phyloP scores from a whole-genome alignment of 2,888 invertebrate genomes.

The Hydraecia micacea region DNA sequence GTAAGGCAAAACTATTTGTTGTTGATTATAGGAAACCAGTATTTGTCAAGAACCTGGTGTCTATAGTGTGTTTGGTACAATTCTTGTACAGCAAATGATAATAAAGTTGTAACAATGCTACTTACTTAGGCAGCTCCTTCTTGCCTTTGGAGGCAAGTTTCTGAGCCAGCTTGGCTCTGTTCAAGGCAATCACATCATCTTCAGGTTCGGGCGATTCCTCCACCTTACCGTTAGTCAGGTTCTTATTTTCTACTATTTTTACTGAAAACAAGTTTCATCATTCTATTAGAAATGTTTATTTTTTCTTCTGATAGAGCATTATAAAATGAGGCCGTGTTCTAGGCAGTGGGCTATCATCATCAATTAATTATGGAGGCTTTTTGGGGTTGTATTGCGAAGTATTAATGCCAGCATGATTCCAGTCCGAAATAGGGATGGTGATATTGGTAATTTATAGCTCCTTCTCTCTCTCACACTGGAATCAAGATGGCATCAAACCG shows the following conservation, averaged over 20 bases:
- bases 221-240: conserved; percentile 83
- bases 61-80: neutral
- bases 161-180: conserved; percentile 94
- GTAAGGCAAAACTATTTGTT: too few species aligned
- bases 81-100: neutral
- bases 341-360: neutral
- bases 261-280: conserved; percentile 78
- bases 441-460: too few species aligned
- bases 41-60: neutral
- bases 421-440: too few species aligned
- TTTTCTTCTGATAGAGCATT: neutral
- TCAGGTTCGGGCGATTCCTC: conserved; percentile 84
- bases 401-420: too few species aligned
- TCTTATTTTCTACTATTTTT: conserved; percentile 89
- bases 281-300: neutral
- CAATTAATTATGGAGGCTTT: neutral
- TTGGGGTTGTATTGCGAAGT: too few species aligned
- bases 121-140: conserved; percentile 90
- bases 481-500: too few species aligned
- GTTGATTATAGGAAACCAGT: too few species aligned
- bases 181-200: conserved; percentile 93
- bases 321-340: neutral
- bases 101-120: conserved; percentile 16
- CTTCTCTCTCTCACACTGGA: too few species aligned
- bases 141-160: conserved; percentile 92